Conservation (phyloP, 2,113 vertebrate genomes). For the Aleadryas rufinucha region DNA sequence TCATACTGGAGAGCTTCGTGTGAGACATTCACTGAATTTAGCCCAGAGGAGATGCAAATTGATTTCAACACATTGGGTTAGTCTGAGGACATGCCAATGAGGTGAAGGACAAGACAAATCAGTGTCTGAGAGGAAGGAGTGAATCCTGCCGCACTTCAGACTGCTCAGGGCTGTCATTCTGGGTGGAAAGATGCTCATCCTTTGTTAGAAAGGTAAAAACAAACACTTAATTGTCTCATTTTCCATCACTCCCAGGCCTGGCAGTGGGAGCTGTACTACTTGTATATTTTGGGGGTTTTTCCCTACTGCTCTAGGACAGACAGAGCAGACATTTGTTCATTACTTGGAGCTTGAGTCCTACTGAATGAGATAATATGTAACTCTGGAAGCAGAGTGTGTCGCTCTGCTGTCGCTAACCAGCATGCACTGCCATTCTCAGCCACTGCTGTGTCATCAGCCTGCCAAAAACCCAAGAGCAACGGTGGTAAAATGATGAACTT, state of each 20-base stretch:
- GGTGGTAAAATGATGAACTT: neutral
- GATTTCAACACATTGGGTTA: neutral
- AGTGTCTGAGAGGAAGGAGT: neutral
- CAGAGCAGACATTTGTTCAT: neutral
- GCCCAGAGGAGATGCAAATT: neutral
- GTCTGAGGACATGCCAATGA: rapidly evolving
- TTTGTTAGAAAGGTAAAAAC: neutral
- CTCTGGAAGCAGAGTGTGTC: neutral
- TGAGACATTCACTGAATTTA: neutral
- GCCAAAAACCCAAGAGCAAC: neutral
- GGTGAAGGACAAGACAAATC: neutral
- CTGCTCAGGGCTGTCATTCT: neutral
- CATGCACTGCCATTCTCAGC: neutral
- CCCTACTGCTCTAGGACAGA: neutral
- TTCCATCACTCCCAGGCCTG: neutral
- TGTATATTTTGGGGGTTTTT: neutral
- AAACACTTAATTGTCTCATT: neutral
- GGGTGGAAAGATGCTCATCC: neutral
- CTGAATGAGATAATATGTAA: neutral
- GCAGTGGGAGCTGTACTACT: neutral
- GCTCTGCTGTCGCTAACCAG: neutral
- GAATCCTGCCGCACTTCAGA: neutral
- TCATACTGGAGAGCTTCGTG: neutral
- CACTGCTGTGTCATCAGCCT: neutral
- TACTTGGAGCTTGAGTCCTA: neutral